phyloP scores from a whole-genome alignment of 2,888 invertebrate genomes.

The Hesperia comma region DNA sequence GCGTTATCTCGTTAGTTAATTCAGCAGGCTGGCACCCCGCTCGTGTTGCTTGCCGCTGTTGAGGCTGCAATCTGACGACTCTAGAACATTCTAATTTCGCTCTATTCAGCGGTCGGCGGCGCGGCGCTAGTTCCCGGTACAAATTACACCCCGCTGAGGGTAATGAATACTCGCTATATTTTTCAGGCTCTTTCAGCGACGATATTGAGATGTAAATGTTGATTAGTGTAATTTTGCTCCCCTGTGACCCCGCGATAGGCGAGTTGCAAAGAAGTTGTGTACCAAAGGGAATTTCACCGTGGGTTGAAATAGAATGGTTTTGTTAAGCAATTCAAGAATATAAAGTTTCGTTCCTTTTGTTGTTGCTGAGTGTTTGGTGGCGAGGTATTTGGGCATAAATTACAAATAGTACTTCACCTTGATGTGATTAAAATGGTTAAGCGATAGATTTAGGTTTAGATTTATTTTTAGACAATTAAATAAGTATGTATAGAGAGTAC shows the following conservation, averaged over 20 bases:
- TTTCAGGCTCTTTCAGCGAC: constrained; percentile 42
- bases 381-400: too few relatives aligned
- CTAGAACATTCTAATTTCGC: constrained; percentile 44
- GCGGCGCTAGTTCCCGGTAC: constrained; percentile 32
- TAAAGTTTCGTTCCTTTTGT: too few relatives aligned
- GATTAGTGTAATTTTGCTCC: constrained; percentile 42
- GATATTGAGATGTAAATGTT: constrained; percentile 37
- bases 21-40: constrained; percentile 29
- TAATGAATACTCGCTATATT: constrained; percentile 38
- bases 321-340: not conserved
- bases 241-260: not conserved
- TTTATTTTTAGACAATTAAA: too few relatives aligned
- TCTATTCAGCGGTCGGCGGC: constrained; percentile 40
- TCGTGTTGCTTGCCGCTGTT: constrained; percentile 12
- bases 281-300: not conserved
- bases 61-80: constrained; percentile 31
- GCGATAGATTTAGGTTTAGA: too few relatives aligned
- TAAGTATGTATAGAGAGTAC: too few relatives aligned
- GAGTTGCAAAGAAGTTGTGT: constrained; percentile 18
- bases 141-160: constrained; percentile 43
- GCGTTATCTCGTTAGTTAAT: constrained; percentile 38
- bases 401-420: too few relatives aligned
- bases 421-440: too few relatives aligned
- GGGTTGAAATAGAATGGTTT: not conserved
- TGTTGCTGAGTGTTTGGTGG: too few relatives aligned